Evolutionary conservation across 2,113 vertebrate genomes (phyloP).

Genomic region (Gnathonemus echidnorhynchus): DNA sequence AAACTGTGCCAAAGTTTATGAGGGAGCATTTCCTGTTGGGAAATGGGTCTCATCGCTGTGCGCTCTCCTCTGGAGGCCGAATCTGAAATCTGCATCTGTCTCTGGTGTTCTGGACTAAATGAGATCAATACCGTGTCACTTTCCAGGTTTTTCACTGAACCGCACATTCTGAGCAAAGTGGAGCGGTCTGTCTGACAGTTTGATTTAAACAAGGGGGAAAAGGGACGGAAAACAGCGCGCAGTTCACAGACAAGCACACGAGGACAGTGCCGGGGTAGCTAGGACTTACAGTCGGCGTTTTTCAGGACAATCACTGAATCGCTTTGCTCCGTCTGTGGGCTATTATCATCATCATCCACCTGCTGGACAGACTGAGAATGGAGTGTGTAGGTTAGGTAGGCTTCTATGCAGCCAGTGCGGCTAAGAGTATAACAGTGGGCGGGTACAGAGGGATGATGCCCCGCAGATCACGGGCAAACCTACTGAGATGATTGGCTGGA

Average conservation of each 20-base stretch:
- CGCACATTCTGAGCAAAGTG: not conserved
- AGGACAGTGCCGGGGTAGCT: not conserved
- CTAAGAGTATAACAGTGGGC: not conserved
- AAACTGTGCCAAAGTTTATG: not conserved
- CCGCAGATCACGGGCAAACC: conserved; percentile 4
- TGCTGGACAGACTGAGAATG: conserved; percentile 26
- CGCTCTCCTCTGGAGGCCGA: not conserved
- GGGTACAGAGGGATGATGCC: too few relatives aligned
- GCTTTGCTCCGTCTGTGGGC: not conserved
- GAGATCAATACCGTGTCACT: not conserved
- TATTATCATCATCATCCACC: not conserved
- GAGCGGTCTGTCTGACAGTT: not conserved
- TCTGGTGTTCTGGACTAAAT: not conserved
- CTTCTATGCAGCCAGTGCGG: not conserved
- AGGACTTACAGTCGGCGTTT: conserved; percentile 37
- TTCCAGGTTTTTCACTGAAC: not conserved
- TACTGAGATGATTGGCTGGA: conserved; percentile 35
- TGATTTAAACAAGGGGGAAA: not conserved
- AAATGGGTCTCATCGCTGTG: not conserved
- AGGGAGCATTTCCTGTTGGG: not conserved
- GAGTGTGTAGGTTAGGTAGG: not conserved
- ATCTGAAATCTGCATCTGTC: not conserved
- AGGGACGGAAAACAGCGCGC: not conserved
- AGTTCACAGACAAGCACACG: not conserved
- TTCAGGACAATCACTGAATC: conserved; percentile 15